Conservation (phyloP, 2,888 invertebrate genomes). For the Drosophila conformis region DNA sequence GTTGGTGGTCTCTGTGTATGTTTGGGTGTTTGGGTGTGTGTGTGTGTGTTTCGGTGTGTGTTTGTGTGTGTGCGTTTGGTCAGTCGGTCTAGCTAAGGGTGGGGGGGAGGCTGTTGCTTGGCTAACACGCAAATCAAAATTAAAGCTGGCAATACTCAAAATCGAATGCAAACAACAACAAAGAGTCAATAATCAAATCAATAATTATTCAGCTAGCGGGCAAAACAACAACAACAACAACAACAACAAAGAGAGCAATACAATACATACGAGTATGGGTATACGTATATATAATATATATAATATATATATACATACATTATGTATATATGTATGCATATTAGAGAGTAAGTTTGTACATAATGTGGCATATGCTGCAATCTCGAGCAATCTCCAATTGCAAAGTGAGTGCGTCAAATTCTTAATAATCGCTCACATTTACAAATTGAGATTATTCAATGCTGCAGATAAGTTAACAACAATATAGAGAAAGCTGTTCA, state of each 20-base stretch:
- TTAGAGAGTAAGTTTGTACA: conserved; percentile 34
- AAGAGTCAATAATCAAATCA: conserved; percentile 8
- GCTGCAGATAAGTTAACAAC: conserved; percentile 83
- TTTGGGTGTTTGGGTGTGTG: background rate
- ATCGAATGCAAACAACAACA: conserved; percentile 16
- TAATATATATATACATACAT: conserved; percentile 8
- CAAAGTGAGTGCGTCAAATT: conserved; percentile 84
- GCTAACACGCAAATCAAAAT: conserved; percentile 24
- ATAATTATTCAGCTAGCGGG: conserved; percentile 24
- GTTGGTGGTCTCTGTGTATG: background rate
- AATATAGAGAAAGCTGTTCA: conserved; percentile 20
- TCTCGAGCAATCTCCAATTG: conserved; percentile 85
- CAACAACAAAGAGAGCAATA: conserved; percentile 34
- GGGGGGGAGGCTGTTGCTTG: conserved; percentile 12
- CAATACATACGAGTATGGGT: conserved; percentile 24
- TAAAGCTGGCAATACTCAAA: conserved; percentile 9
- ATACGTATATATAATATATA: conserved; percentile 28
- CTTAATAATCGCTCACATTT: conserved; percentile 92
- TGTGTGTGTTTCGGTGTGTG: background rate
- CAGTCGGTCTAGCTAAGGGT: conserved; percentile 16
- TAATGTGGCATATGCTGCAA: conserved; percentile 79
- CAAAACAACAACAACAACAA: conserved; percentile 46
- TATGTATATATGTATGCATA: conserved; percentile 18
- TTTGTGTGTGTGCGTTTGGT: background rate
- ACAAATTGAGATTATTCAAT: conserved; percentile 99